Evolutionary conservation across 2,797 vertebrate species (phyloP).

Genomic region (Rhinatrema bivittatum): DNA sequence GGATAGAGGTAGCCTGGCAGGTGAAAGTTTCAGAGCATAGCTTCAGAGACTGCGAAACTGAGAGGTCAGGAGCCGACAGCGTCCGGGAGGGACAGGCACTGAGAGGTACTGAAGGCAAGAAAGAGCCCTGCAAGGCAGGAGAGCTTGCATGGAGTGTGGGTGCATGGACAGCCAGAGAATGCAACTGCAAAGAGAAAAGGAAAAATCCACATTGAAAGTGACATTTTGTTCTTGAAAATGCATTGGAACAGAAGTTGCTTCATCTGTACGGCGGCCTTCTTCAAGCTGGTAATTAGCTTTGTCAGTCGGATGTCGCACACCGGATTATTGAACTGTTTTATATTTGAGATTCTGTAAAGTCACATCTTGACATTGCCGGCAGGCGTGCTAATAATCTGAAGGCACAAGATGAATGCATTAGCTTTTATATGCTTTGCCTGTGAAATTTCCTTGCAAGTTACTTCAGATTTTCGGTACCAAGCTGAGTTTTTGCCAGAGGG

Average conservation of each 20-base stretch:
- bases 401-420: constrained; percentile 49
- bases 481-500: too few relatives aligned
- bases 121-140: too few relatives aligned
- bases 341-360: constrained; percentile 47
- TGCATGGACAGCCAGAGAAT: too few relatives aligned
- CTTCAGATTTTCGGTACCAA: too few relatives aligned
- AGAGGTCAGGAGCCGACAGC: too few relatives aligned
- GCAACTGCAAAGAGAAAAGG: constrained; percentile 5
- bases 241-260: constrained; percentile 33
- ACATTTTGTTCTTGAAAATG: constrained; percentile 33
- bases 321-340: constrained; percentile 42
- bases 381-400: constrained; percentile 50
- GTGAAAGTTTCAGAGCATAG: too few relatives aligned
- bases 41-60: too few relatives aligned
- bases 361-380: constrained; percentile 43
- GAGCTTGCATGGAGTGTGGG: too few relatives aligned
- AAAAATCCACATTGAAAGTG: too few relatives aligned
- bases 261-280: constrained; percentile 39
- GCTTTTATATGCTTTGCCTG: constrained; percentile 39
- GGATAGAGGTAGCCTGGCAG: too few relatives aligned
- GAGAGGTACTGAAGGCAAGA: too few relatives aligned
- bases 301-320: constrained; percentile 40
- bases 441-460: constrained; percentile 29
- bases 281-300: constrained; percentile 47
- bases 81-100: too few relatives aligned